phyloP scores from a whole-genome alignment of 1,140 invertebrate genomes.

The Metaphire vulgaris region DNA sequence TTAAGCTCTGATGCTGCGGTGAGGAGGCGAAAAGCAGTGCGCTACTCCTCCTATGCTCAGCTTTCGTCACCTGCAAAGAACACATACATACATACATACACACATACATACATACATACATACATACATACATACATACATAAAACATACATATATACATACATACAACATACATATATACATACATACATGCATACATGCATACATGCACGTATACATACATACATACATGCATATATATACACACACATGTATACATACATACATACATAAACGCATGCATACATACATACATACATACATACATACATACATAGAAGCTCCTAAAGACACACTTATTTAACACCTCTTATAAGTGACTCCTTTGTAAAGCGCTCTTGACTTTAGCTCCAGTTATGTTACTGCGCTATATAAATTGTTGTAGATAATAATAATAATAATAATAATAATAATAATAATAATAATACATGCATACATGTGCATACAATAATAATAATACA shows the following conservation, averaged over 20 bases:
- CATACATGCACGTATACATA: slow-evolving; percentile 10
- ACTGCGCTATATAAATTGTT: no score
- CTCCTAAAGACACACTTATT: neutral
- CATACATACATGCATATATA: slow-evolving; percentile 29
- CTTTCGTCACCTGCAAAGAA: neutral
- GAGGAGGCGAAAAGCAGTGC: neutral
- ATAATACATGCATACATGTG: neutral
- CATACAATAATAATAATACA: neutral
- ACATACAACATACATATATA: slow-evolving; percentile 16
- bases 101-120: slow-evolving; percentile 10
- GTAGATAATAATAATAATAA: no score
- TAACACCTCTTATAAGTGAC: no score
- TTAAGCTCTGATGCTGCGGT: neutral
- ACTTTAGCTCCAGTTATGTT: no score
- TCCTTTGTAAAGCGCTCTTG: no score
- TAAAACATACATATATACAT: slow-evolving; percentile 10
- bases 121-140: slow-evolving; percentile 17
- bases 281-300: neutral
- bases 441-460: no score
- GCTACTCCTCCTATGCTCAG: no score
- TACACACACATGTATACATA: slow-evolving; percentile 26
- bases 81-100: neutral
- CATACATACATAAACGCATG: neutral
- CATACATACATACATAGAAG: neutral
- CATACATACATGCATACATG: slow-evolving; percentile 20